Conservation (phyloP, 2,113 vertebrate species). For the Pao palembangensis region DNA sequence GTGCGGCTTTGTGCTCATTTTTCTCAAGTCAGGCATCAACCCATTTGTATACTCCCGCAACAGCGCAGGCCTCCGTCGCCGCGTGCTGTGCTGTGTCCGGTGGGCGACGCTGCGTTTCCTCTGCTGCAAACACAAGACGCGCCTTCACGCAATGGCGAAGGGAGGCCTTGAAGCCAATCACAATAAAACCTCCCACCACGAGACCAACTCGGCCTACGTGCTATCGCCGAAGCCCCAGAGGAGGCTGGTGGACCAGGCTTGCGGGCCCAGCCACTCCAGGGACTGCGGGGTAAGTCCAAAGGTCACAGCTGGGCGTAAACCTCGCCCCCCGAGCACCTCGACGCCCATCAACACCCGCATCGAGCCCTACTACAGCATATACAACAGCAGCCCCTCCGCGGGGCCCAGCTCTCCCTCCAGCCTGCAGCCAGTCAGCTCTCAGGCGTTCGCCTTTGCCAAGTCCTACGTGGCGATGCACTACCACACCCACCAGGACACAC, state of each 20-base stretch:
- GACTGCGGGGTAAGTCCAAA: conserved; percentile 83
- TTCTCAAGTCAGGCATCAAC: conserved; percentile 94
- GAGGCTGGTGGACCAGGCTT: conserved; percentile 88
- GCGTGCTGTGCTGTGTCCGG: conserved; percentile 85
- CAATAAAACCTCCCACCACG: conserved; percentile 95
- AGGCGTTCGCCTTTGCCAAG: conserved; percentile 81
- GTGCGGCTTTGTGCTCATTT: conserved; percentile 91
- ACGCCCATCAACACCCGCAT: conserved; percentile 92
- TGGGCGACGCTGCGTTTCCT: conserved; percentile 79
- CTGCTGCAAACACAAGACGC: conserved; percentile 91
- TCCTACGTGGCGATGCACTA: conserved; percentile 88
- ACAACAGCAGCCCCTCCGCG: conserved; percentile 86
- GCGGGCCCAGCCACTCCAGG: conserved; percentile 87
- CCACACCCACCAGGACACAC: conserved; percentile 77
- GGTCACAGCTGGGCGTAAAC: conserved; percentile 74
- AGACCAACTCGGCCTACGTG: conserved; percentile 93
- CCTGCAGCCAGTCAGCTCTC: conserved; percentile 79
- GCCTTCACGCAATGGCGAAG: conserved; percentile 88
- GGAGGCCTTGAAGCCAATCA: conserved; percentile 91
- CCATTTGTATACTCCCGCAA: conserved; percentile 97
- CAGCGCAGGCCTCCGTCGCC: conserved; percentile 87
- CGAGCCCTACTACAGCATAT: conserved; percentile 95
- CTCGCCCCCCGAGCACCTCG: conserved; percentile 85
- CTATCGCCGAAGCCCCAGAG: conserved; percentile 90
- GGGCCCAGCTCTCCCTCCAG: conserved; percentile 79